Base-by-base conservation (phyloP, 2,888 invertebrate species). In the Drosophila antonietae region DNA sequence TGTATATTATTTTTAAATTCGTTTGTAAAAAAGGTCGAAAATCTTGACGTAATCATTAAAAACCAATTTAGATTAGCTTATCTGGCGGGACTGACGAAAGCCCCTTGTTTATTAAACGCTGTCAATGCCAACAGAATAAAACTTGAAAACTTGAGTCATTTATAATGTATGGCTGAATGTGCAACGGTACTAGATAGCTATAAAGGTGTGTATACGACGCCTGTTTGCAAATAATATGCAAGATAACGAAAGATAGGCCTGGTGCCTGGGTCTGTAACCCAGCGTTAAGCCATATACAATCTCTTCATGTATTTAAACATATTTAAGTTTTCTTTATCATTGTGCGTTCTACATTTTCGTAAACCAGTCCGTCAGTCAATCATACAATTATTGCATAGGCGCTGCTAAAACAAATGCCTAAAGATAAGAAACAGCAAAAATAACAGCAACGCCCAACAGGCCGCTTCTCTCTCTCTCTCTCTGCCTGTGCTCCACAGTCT, bases 381-480 rank as follows among this genome's bases (percentile, higher is more conserved):
- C 23, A n/a, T 4, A n/a, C 28, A 47, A 28, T n/a, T 47, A 3
- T 39, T 57, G 43, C 47, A 41, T 28, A 44, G 62, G 46, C 53
- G 58, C 67, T 62, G 9, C 49, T 64, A 58, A 52, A 76, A 73
- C 73, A 73, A 73, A 58, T 23, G 37, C 33, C n/a, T 14, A 46
- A 55, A 64, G 49, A 76, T 73, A 73, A 68, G 53, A 33, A 44
- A 56, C 39, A 46, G 14, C 23, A 56, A 41, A 15, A 49, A 18
- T 18, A 31, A 31, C 31, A 33, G 12, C 18, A 51, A 51, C 33
- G 6, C 46, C n/a, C 39, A 33, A 44, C 49, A 37, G 37, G 35
- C 35, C 35, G n/a, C 5, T n/a, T n/a, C 12, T 33, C 18, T 3
- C 37, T 37, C 39, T 15, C 33, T 8, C 15, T n/a, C 18, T n/a